Conservation (phyloP, 2,888 invertebrate species). For the Uloborus plumipes region DNA sequence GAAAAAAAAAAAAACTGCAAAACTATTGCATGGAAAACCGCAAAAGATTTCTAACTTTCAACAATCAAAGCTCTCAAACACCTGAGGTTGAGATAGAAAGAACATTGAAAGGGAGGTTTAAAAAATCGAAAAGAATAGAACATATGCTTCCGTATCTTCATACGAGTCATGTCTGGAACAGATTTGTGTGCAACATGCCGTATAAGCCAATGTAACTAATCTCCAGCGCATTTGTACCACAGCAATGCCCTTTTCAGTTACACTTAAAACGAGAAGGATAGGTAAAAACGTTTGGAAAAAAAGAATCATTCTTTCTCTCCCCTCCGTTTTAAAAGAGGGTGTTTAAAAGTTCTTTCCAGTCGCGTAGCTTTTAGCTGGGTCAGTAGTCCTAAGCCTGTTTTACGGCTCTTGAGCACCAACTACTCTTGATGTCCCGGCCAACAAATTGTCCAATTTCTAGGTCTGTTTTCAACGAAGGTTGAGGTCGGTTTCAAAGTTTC, state of each 20-base stretch:
- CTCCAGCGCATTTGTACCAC: constrained; percentile 51
- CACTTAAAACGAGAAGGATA: constrained; percentile 55
- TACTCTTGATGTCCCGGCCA: background rate
- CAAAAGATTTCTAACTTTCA: constrained; percentile 23
- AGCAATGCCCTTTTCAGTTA: constrained; percentile 50
- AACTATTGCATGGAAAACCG: constrained; percentile 10
- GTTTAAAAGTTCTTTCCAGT: background rate
- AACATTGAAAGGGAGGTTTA: background rate
- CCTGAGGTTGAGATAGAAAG: constrained; percentile 2
- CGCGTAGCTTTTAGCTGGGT: constrained; percentile 44
- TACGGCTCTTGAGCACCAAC: constrained; percentile 48
- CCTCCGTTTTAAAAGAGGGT: constrained; percentile 27
- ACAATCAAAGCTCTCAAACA: constrained; percentile 19
- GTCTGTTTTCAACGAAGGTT: background rate
- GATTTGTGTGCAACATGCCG: constrained; percentile 46
- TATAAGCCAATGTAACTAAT: constrained; percentile 62
- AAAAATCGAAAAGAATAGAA: constrained; percentile 20
- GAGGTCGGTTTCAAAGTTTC: too few relatives aligned
- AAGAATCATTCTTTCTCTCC: constrained; percentile 11
- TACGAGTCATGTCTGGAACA: constrained; percentile 13
- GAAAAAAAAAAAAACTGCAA: too few relatives aligned
- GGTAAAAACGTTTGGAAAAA: constrained; percentile 20
- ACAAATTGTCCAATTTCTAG: constrained; percentile 8
- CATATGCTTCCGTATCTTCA: constrained; percentile 51
- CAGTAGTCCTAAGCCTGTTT: constrained; percentile 61